Conservation (phyloP, 2,113 vertebrate species). For the Accipiter virgatus region DNA sequence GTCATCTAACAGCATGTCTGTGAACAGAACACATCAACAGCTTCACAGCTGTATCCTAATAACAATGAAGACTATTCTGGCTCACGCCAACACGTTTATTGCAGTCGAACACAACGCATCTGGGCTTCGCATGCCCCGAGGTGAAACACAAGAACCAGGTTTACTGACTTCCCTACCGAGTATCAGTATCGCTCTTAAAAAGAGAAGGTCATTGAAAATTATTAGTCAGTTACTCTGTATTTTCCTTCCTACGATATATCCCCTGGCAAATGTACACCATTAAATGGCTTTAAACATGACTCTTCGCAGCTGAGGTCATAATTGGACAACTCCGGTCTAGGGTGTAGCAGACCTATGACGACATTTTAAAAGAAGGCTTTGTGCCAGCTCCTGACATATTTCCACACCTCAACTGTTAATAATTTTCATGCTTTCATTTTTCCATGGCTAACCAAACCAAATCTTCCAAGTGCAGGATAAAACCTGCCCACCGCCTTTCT, state of each 20-base stretch:
- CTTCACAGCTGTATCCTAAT: constrained; percentile 46
- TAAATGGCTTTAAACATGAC: constrained; percentile 53
- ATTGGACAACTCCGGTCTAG: constrained; percentile 5
- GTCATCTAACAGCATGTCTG: constrained; percentile 96
- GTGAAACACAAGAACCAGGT: background rate
- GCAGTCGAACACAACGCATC: background rate
- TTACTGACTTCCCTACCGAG: background rate
- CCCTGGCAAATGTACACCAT: constrained; percentile 13
- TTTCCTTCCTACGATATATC: background rate
- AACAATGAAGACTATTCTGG: background rate
- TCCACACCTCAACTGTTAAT: constrained; percentile 9
- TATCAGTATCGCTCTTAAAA: background rate
- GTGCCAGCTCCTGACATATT: constrained; percentile 58
- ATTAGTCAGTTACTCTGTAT: background rate
- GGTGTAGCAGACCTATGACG: constrained; percentile 42
- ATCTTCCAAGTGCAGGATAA: background rate
- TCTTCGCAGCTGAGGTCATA: constrained; percentile 53
- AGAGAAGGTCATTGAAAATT: constrained; percentile 5
- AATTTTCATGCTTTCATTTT: constrained; percentile 9
- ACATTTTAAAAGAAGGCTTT: constrained; percentile 48
- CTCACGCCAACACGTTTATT: background rate
- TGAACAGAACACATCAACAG: constrained; percentile 59
- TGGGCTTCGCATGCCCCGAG: background rate
- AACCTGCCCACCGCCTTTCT: background rate
- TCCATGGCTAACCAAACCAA: background rate